phyloP scores from a whole-genome alignment of 92 coral and sea anemone genomes.

The Siderastrea siderea region DNA sequence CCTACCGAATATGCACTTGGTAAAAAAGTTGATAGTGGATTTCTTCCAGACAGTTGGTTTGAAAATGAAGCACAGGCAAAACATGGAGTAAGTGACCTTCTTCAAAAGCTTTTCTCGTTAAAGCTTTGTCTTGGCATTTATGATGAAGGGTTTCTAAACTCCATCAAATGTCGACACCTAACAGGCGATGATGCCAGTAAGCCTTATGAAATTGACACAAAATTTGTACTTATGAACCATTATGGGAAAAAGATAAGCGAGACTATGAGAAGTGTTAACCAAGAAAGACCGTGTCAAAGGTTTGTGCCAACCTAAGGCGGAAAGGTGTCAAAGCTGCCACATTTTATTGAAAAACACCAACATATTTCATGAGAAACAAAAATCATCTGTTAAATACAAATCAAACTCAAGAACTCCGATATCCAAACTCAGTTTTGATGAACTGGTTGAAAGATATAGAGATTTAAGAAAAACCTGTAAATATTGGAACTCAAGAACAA shows the following conservation, averaged over 20 bases:
- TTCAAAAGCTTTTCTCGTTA: neutral
- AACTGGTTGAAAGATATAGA: neutral
- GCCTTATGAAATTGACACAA: neutral
- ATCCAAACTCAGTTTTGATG: constrained; percentile 17
- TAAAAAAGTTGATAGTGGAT: constrained; percentile 17
- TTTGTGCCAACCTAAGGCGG: neutral
- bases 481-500: constrained; percentile 12
- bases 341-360: neutral
- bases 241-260: neutral
- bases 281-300: neutral
- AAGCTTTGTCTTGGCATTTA: constrained; percentile 24
- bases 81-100: neutral
- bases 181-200: neutral
- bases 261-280: constrained; percentile 1
- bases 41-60: neutral
- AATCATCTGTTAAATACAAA: neutral
- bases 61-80: neutral
- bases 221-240: neutral
- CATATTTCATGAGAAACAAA: neutral
- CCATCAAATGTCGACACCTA: neutral
- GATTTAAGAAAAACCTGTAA: neutral
- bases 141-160: constrained; percentile 4
- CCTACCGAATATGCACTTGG: constrained; percentile 16
- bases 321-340: neutral
- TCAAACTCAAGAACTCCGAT: neutral